Evolutionary conservation across 2,113 vertebrate species (phyloP).

Genomic region (Bambusicola thoracicus): DNA sequence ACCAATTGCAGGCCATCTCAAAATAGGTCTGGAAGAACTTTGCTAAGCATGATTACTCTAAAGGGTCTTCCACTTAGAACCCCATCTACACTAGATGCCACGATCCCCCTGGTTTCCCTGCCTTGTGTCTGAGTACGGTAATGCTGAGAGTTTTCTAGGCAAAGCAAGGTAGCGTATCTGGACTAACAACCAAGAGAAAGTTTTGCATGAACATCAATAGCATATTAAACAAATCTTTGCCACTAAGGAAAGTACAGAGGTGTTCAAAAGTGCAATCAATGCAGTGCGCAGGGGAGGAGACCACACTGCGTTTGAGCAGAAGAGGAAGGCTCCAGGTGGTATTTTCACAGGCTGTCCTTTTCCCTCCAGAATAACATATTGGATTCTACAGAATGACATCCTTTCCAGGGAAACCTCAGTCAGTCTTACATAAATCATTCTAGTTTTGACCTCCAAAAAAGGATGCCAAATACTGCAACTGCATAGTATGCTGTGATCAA

Average conservation of each 20-base stretch:
- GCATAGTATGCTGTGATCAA: not conserved
- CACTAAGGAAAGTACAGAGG: not conserved
- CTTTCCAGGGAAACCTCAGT: not conserved
- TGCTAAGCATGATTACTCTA: not conserved
- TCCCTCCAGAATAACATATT: not conserved
- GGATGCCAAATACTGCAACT: not conserved
- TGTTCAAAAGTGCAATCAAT: not conserved
- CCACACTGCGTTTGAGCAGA: not conserved
- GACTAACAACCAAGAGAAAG: not conserved
- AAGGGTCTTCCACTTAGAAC: not conserved
- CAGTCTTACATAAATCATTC: not conserved
- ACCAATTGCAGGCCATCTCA: not conserved
- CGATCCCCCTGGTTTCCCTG: not conserved
- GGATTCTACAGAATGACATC: not conserved
- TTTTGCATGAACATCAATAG: not conserved
- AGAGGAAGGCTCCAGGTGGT: not conserved
- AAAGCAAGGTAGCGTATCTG: not conserved
- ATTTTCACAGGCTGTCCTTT: not conserved
- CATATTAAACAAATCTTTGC: not conserved
- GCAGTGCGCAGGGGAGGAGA: not conserved
- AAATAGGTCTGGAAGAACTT: not conserved
- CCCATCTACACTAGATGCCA: not conserved
- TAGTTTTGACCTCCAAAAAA: not conserved
- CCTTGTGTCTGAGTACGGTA: not conserved
- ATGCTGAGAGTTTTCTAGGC: not conserved